Evolutionary conservation across 2,888 invertebrate species (phyloP), one percentile per base, ranked within the genome.

Genomic region (Nesidiocoris tenuis): DNA sequence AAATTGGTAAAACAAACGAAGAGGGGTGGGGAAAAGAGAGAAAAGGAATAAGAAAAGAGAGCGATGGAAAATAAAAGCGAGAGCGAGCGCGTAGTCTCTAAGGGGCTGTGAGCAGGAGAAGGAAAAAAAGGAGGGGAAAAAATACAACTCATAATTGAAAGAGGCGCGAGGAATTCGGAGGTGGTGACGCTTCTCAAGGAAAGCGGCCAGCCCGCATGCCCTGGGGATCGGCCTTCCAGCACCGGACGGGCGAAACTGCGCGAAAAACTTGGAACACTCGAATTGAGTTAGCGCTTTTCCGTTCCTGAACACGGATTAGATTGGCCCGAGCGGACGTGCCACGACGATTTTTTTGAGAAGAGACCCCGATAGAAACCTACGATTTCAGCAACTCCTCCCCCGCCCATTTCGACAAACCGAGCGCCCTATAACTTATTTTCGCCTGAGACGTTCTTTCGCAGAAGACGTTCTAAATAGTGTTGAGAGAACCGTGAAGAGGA

Each of bases 1-100:
- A 56, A 67, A 67, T 67, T 67, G 67, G 67, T 56, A 67, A 67
- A 67, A 56, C 67, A 67, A 67, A 67, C 67, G 67, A 67, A n/a
- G 55, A 67, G 55, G 39, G 39, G 39, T 39, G 39, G 5, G 39
- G 39, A 39, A 12, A 39, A 12, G 39, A 39, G 12, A 55, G 22
- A 56, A 55, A 54, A 55, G 19, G 54, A 39, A 22, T 55, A 16
- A 55, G 67, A 65, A 19, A 17, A 65, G 54, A 65, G 18, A 9
- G 18, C 9, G 21, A 19, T 16, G 63, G 18, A 21, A 65, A 63
- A 25, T 39, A 65, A 65, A 39, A n/a, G n/a, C n/a, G n/a, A n/a
- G n/a, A n/a, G n/a, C n/a, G n/a, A n/a, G n/a, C n/a, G n/a, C n/a
- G n/a, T n/a, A n/a, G n/a, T n/a, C n/a, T n/a, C n/a, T n/a, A n/a